phyloP scores from a whole-genome alignment of 37 sponge, comb jelly and placozoan genomes.

The Halichondria panicea region DNA sequence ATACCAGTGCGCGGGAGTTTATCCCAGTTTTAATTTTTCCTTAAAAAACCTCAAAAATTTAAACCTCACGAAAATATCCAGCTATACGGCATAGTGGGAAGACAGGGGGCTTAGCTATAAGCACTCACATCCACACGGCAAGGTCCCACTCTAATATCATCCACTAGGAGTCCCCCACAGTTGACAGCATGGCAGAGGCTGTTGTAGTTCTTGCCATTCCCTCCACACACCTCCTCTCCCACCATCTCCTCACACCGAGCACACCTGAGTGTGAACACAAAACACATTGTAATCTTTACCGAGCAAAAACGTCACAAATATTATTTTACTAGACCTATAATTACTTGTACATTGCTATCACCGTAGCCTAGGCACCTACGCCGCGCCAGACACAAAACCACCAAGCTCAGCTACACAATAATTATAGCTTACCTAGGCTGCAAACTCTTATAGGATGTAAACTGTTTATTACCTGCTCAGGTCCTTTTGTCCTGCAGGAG shows the following conservation, averaged over 20 bases:
- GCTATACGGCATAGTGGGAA: background rate
- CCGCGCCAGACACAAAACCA: too few species aligned
- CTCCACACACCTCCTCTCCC: slow-evolving; percentile 58
- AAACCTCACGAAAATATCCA: background rate
- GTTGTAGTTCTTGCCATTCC: slow-evolving; percentile 52
- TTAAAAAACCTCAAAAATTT: too few species aligned
- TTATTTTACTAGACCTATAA: too few species aligned
- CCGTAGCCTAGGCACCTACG: too few species aligned
- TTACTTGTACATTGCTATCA: too few species aligned
- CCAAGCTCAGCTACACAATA: too few species aligned
- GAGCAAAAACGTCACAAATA: background rate
- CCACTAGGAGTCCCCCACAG: slow-evolving; percentile 36
- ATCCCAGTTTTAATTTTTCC: too few species aligned
- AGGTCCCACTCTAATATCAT: slow-evolving; percentile 25
- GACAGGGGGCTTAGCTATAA: background rate
- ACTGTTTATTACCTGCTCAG: too few species aligned
- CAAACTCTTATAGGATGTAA: too few species aligned
- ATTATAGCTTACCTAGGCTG: too few species aligned
- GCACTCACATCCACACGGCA: slow-evolving; percentile 27
- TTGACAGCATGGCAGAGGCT: slow-evolving; percentile 63
- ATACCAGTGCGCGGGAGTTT: too few species aligned
- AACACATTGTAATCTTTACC: background rate
- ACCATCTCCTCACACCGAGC: slow-evolving; percentile 29
- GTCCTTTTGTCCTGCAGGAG: too few species aligned
- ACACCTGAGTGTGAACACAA: background rate